Conservation (phyloP, 2,113 vertebrate genomes). For the Calonectris borealis region DNA sequence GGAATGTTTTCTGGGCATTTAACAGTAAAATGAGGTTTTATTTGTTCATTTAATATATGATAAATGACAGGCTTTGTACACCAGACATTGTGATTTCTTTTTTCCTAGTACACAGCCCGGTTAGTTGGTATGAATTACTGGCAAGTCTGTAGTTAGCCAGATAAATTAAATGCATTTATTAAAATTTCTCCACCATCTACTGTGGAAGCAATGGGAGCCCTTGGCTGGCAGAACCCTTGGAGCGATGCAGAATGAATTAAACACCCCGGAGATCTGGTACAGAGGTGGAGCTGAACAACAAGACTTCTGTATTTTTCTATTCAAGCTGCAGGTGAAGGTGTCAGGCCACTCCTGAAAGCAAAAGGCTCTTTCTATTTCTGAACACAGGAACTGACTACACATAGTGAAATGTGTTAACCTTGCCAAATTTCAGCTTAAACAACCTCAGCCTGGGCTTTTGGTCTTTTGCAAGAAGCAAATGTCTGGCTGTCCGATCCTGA, state of each 20-base stretch:
- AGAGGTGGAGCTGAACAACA: not conserved
- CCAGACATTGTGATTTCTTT: not conserved
- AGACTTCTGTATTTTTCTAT: not conserved
- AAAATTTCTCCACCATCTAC: not conserved
- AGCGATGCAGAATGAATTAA: not conserved
- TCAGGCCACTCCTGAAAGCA: not conserved
- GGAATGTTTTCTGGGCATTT: not conserved
- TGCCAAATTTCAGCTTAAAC: not conserved
- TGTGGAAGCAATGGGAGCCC: not conserved
- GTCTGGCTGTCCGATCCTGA: not conserved
- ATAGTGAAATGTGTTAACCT: not conserved
- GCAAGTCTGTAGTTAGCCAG: not conserved
- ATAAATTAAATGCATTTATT: not conserved
- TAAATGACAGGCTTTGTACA: not conserved
- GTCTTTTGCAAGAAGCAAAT: not conserved
- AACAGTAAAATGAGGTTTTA: not conserved
- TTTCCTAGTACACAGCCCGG: not conserved
- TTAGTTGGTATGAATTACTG: not conserved
- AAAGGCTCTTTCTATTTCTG: conserved; percentile 5
- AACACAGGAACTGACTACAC: not conserved
- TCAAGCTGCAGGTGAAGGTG: not conserved
- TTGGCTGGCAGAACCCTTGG: not conserved
- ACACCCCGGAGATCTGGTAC: not conserved
- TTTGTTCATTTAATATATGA: not conserved
- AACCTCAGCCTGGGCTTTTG: not conserved